Base-by-base conservation (phyloP, 2,888 invertebrate genomes). In the Acleris sparsana region DNA sequence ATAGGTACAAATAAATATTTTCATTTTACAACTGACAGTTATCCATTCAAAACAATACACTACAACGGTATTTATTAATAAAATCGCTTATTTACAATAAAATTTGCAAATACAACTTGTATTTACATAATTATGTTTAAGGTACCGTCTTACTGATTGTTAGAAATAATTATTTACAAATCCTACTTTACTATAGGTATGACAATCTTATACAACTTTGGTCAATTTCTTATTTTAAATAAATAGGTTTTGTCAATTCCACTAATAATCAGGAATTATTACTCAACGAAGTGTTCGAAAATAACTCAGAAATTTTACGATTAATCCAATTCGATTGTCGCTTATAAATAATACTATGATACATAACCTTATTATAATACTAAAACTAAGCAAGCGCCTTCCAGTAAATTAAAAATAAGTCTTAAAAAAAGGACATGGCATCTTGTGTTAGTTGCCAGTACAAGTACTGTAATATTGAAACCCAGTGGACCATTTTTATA, bases 171-270 rank as follows among this genome's bases (percentile, higher is more conserved):
- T 87, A 87, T 88, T 81, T 88, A 87, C 76, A 77, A 67, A 56
- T 68, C 70, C 69, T 72, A 75, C 66, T 62, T 71, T 62, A 77
- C 80, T 80, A 84, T 74, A 76, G 73, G 73, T 76, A 75, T 82
- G 80, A 79, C 78, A 84, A 85, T 82, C 89, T 90, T 89, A 91
- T 79, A 85, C 77, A 89, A 91, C 85, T 90, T 92, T 92, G 92
- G 92, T 92, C 92, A 90, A 90, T 89, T 39, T 88, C 89, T 89
- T 92, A 89, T 80, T 80, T 78, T 73, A 79, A 75, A 75, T 84
- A 86, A 83, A 81, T 86, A 80, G 82, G 79, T 83, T 80, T 72
- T 75, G 55, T 62, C 57, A 62, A 66, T 66, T 62, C 61, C 56
- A 56, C 66, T 57, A 53, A 66, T 62, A 62, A 66, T 57, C 22